Evolutionary conservation across 2,797 vertebrate species (phyloP).

Genomic region (Ibycter americanus): DNA sequence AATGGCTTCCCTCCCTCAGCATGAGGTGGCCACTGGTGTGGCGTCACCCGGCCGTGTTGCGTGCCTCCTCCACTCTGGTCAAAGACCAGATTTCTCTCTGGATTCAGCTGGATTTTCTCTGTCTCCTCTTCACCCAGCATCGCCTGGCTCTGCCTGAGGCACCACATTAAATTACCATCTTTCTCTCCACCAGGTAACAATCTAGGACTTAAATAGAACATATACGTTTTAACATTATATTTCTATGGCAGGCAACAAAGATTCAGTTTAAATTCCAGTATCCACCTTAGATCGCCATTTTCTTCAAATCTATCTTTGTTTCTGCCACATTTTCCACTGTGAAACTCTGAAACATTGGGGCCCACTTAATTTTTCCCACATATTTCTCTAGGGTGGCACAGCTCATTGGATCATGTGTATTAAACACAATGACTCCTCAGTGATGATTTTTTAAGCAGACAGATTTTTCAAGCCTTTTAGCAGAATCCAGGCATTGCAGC

Average conservation of each 20-base stretch:
- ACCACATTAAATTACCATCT: neutral
- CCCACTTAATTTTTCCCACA: neutral
- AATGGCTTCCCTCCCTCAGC: neutral
- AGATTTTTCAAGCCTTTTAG: neutral
- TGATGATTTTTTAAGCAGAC: neutral
- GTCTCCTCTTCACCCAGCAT: neutral
- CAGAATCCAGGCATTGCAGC: neutral
- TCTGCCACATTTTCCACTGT: neutral
- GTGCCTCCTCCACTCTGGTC: neutral
- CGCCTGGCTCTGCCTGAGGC: neutral
- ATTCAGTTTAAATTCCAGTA: neutral
- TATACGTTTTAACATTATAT: neutral
- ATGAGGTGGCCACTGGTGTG: neutral
- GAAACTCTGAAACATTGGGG: neutral
- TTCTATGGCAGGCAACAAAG: neutral
- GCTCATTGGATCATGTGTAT: neutral
- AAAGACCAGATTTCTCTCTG: neutral
- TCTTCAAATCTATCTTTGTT: neutral
- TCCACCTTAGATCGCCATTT: neutral
- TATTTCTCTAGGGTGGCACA: neutral
- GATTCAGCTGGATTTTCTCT: neutral
- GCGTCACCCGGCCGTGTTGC: neutral
- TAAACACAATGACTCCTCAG: neutral
- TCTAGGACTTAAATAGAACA: neutral
- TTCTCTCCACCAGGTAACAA: neutral